Base-by-base conservation (phyloP, 2,113 vertebrate species). In the Neotragus pygmaeus region DNA sequence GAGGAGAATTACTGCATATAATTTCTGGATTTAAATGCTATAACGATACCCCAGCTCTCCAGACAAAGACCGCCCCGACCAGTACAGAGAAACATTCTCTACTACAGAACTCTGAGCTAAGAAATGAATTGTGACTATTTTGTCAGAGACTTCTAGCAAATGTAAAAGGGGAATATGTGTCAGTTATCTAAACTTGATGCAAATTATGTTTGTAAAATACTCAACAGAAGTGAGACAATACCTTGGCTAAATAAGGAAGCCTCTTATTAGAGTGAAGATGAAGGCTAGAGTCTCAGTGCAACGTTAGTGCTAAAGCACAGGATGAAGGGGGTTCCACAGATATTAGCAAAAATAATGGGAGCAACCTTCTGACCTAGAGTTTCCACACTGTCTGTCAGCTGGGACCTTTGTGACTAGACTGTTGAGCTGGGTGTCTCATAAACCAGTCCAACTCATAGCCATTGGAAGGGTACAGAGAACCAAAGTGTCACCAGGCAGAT, bases 21-120 rank as follows among this genome's bases (percentile, higher is more conserved):
- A 82, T 90, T 87, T 86, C 93, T 84, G 86, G 62, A 66, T 97
- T 95, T 62, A 58, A 88, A 88, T 81, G 36, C 13, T 64, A 1
- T 39, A 39, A 36, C 6, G 9, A 51, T 60, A n/a, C 75, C 45
- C 78, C 13, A 27, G 51, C 2, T 73, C 47, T 57, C 23, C 7
- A 57, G 30, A n/a, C 39, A 82, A 96, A 75, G 84, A 83, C 39
- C 16, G 45, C 39, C 83, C 43, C 17, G 36, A 27, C 36, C 58
- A 62, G 17, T 39, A 70, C 47, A 45, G n/a, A 70, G 47, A 95
- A 87, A 47, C 45, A 39, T 64, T 95, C 33, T 75, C 36, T 87
- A 6, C 60, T 30, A 8, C 53, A 53, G 95, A 88, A 53, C 23
- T 43, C 53, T 17, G 60, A 80, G 28, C 36, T 97, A 78, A 96